Evolutionary conservation across 35 echinoderm and acorn worm genomes (phyloP), one percentile per base, ranked within the genome.

Genomic region (Chiridota heheva): DNA sequence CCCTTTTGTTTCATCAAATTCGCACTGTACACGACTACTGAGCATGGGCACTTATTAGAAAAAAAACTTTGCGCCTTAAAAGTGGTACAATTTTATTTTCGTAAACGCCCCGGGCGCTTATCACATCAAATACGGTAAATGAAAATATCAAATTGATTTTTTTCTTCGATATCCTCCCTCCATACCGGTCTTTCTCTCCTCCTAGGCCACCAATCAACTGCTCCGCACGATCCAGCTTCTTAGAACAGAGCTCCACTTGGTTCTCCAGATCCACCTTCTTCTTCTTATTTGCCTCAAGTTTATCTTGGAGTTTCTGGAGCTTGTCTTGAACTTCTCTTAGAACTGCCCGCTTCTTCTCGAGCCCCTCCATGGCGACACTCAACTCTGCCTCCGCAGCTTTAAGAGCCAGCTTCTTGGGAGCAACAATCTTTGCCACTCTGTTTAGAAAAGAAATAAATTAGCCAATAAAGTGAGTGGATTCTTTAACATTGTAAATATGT

Each of bases 241-340:
- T 98, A 26, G 95, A 91, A 77, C 89, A 98, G 45, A 98, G 85
- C 38, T 92, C 95, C 7, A 98, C 89, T 36, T 91, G 95, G 67
- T 88, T 91, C 75, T 98, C 95, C 35, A 91, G 89, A 39, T 98
- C 93, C 30, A 91, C 62, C 65, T 98, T 98, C 85, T 98, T 98
- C 81, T 98, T 91, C 60, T 98, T 98, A 74, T 98, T 98, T 16
- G 95, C 95, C 60, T 98, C 95, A 35, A 98, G 73, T 56, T 91
- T 98, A 64, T 98, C 89, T 77, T 98, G 43, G 0, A 98, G 64
- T 38, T 98, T 91, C 60, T 91, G 66, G 17, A 98, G 95, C 55
- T 98, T 98, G 85, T 98, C 95, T 69, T 98, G 95, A 51, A 98
- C 95, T 47, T 98, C 95, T 40, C 75, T 82, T 40, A 98, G 69